Percentiles rank a stretch among this genome's conserved stretches.
These are phyloP conservation scores for Meliscaeva auricollis DNA, from an alignment of 2,888 invertebrate genomes.

Conservation along the genomic window DNA sequence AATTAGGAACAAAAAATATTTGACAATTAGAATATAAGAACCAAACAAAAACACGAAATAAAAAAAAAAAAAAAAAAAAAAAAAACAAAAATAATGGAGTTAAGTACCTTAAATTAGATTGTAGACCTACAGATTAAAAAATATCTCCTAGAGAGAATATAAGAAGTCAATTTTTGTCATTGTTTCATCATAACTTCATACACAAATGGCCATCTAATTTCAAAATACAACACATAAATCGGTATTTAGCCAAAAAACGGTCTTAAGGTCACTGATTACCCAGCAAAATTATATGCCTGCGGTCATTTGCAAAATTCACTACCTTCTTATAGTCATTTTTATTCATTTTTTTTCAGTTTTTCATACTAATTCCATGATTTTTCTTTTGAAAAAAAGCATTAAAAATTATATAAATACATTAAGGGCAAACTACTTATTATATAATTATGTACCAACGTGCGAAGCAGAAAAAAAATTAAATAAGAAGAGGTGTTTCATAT, in stretches of 20 bases:
- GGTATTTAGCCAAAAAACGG: no score
- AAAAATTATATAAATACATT: slow-evolving; percentile 52
- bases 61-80: slow-evolving; percentile 58
- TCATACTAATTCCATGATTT: background rate
- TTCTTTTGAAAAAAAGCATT: slow-evolving; percentile 41
- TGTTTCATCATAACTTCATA: slow-evolving; percentile 37
- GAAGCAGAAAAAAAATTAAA: slow-evolving; percentile 29
- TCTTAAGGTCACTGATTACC: no score
- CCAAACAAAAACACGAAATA: slow-evolving; percentile 56
- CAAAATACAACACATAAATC: background rate
- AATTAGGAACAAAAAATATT: slow-evolving; percentile 40
- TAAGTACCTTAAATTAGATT: slow-evolving; percentile 84
- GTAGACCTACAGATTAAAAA: slow-evolving; percentile 77
- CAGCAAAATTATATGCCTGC: no score
- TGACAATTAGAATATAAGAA: slow-evolving; percentile 58
- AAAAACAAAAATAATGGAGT: slow-evolving; percentile 81
- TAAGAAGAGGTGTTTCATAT: slow-evolving; percentile 61
- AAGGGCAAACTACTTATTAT: slow-evolving; percentile 76
- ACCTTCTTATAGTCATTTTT: background rate
- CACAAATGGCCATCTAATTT: background rate
- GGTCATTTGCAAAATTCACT: slow-evolving; percentile 23
- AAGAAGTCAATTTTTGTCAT: slow-evolving; percentile 42
- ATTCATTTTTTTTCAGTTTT: background rate
- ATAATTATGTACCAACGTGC: slow-evolving; percentile 32
- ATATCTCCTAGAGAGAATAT: slow-evolving; percentile 59